Evolutionary conservation across 35 echinoderm and acorn worm species (phyloP), one percentile per base, ranked within the genome.

Genomic region (Apostichopus parvimensis): DNA sequence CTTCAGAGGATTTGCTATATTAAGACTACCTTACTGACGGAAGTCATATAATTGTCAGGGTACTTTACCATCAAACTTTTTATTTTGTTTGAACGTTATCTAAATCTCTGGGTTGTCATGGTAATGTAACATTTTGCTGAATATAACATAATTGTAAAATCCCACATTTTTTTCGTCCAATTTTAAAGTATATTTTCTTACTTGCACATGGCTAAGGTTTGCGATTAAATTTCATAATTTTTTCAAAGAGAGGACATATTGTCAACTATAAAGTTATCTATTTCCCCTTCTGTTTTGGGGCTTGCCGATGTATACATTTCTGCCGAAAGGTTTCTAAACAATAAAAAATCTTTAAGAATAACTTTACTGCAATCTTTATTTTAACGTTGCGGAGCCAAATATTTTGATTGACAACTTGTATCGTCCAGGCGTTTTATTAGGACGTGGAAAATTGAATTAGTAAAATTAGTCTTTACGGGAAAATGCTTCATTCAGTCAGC

Each of bases 391-490:
- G 20, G 8, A 68, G 13, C 4, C 4, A 75, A n/a, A 22, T 0
- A n/a, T 75, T 75, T 60, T 84, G 81, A 84, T 15, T 84, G 81
- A 84, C 81, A 84, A 59, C 81, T 52, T 84, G 20, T 84, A 84
- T 84, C 81, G 54, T 23, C 54, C 81, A 84, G 81, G 81, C 81
- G 52, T 84, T 84, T 84, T 58, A 84, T 84, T 84, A 84, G 81
- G 55, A 58, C 54, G 54, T 59, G 57, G 53, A 23, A 84, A 84
- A 84, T 84, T 84, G 54, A 84, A 84, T 84, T 84, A 84, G 56
- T 5, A 84, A 84, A 84, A 84, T 84, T 84, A 84, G 54, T 59
- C 81, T 57, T 84, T 58, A 84, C 81, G 54, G 10, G 17, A 84
- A 84, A 20, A 84, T 58, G 81, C 11, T 58, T 12, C n/a, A 17